Conservation (phyloP, 2,888 invertebrate species). For the Thumatha senex region DNA sequence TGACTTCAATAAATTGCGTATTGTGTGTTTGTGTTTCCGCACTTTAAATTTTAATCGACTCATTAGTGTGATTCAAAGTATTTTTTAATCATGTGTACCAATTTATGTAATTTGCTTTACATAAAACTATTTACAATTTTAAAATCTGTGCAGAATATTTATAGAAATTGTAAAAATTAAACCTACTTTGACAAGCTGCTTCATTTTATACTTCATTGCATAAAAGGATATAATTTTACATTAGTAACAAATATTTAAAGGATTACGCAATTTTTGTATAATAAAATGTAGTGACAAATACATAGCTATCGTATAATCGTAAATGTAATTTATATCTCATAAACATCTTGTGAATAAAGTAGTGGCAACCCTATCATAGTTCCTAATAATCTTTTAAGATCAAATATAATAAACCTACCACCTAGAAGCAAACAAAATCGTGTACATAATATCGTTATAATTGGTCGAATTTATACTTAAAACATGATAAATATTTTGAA, state of each 20-base stretch:
- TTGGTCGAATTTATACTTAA: constrained; percentile 29
- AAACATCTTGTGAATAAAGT: background rate
- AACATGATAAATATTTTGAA: constrained; percentile 37
- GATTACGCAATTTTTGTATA: background rate
- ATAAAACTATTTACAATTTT: background rate
- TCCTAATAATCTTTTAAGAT: background rate
- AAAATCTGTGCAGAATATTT: background rate
- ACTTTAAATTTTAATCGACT: background rate
- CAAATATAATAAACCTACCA: constrained; percentile 12
- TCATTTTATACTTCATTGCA: background rate
- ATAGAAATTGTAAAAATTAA: too few species aligned
- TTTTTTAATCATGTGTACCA: background rate
- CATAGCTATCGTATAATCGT: background rate
- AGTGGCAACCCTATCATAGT: constrained; percentile 26
- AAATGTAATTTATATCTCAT: constrained; percentile 14
- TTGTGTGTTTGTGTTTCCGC: constrained; percentile 20
- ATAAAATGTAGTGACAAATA: background rate
- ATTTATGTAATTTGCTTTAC: background rate
- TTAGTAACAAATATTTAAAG: background rate
- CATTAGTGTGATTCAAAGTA: background rate
- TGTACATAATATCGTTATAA: constrained; percentile 13
- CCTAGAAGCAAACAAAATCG: constrained; percentile 11
- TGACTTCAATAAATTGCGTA: constrained; percentile 4
- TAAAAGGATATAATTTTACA: background rate
- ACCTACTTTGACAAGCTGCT: background rate